Evolutionary conservation across 2,113 vertebrate species (phyloP).

Genomic region (Buteo buteo): DNA sequence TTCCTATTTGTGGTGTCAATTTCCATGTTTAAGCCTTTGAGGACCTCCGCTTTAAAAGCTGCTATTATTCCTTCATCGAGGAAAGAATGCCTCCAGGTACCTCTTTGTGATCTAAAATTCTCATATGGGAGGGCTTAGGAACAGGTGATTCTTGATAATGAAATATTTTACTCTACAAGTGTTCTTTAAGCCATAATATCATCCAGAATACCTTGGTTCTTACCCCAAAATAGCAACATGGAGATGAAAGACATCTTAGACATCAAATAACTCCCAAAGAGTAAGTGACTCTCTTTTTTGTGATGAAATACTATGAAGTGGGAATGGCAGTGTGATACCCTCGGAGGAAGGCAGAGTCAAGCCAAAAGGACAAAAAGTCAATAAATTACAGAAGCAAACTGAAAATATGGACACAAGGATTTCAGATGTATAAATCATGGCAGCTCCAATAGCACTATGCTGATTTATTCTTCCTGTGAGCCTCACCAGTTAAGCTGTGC

Average conservation of each 20-base stretch:
- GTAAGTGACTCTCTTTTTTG: not conserved
- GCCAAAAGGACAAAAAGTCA: constrained; percentile 34
- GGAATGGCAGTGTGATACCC: constrained; percentile 10
- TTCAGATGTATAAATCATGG: constrained; percentile 21
- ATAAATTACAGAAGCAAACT: constrained; percentile 49
- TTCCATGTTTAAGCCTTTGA: not conserved
- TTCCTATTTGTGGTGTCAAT: not conserved
- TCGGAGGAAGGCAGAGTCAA: constrained; percentile 21
- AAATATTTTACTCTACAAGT: not conserved
- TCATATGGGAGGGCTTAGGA: not conserved
- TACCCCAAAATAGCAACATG: not conserved
- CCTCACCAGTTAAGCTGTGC: not conserved
- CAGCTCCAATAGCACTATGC: not conserved
- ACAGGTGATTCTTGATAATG: not conserved
- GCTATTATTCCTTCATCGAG: not conserved
- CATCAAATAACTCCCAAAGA: not conserved
- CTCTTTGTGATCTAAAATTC: not conserved
- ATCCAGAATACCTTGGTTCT: not conserved
- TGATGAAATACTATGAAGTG: not conserved
- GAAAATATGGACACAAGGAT: constrained; percentile 14
- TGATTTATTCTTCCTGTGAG: constrained; percentile 45
- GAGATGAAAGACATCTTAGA: constrained; percentile 6
- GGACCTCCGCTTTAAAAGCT: not conserved
- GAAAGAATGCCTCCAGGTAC: not conserved
- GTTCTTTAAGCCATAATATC: not conserved